Evolutionary conservation across 2,113 vertebrate genomes (phyloP).

Genomic region (Halcyon senegalensis): DNA sequence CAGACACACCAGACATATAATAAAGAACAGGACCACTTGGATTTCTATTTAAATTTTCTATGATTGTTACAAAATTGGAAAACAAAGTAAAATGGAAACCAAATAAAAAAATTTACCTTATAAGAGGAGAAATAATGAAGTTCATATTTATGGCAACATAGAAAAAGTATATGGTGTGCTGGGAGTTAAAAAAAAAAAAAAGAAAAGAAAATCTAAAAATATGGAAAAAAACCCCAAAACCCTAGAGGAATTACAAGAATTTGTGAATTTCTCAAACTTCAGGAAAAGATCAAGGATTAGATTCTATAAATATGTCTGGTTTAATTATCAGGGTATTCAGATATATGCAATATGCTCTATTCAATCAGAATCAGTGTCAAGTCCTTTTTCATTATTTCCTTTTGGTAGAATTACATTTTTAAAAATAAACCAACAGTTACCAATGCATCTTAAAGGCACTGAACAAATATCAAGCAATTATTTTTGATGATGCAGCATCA

Average conservation of each 20-base stretch:
- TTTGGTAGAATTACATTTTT: neutral
- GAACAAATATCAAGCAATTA: neutral
- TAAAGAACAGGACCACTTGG: constrained; percentile 18
- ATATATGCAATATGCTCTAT: neutral
- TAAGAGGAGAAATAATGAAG: neutral
- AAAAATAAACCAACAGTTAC: neutral
- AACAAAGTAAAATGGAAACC: neutral
- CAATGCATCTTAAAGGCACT: neutral
- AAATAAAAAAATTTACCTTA: neutral
- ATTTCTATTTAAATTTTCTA: constrained; percentile 23
- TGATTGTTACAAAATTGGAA: constrained; percentile 8
- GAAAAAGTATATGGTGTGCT: neutral
- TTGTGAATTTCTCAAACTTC: neutral
- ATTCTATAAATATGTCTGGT: neutral
- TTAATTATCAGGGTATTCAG: neutral
- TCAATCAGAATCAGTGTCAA: neutral
- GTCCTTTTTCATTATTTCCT: neutral
- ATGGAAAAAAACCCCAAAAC: neutral
- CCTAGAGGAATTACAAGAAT: neutral
- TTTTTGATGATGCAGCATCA: neutral
- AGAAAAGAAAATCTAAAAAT: neutral
- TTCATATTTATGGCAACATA: neutral
- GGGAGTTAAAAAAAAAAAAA: neutral
- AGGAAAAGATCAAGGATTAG: neutral
- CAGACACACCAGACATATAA: constrained; percentile 8